Conservation (phyloP, 2,888 invertebrate species). For the Drosophila anceps region DNA sequence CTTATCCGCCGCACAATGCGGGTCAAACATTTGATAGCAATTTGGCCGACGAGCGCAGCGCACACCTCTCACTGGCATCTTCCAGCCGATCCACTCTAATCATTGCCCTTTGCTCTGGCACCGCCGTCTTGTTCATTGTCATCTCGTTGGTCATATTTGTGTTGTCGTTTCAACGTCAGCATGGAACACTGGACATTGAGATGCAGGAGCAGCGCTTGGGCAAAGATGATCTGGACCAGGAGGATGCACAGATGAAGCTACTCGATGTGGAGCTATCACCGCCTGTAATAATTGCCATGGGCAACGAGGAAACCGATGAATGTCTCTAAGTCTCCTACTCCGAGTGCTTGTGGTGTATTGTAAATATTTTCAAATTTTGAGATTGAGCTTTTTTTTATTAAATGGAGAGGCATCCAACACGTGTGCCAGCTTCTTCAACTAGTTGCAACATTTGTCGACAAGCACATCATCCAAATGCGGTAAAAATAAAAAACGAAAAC, state of each 20-base stretch:
- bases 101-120: slow-evolving; percentile 77
- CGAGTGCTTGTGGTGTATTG: slow-evolving; percentile 47
- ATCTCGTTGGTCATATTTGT: slow-evolving; percentile 78
- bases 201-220: slow-evolving; percentile 83
- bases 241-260: slow-evolving; percentile 80
- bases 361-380: slow-evolving; percentile 64
- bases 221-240: slow-evolving; percentile 81
- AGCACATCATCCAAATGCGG: slow-evolving; percentile 20
- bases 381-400: slow-evolving; percentile 50
- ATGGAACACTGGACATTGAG: slow-evolving; percentile 83
- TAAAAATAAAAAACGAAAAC: slow-evolving; percentile 14
- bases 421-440: slow-evolving; percentile 31
- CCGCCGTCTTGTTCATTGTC: slow-evolving; percentile 78
- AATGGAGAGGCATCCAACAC: slow-evolving; percentile 30
- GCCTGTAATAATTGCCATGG: slow-evolving; percentile 64
- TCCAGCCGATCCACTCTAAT: slow-evolving; percentile 73
- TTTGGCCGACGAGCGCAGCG: slow-evolving; percentile 78
- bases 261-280: slow-evolving; percentile 76
- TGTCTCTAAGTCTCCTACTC: slow-evolving; percentile 60
- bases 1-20: slow-evolving; percentile 72
- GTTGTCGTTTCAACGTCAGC: slow-evolving; percentile 82
- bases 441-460: slow-evolving; percentile 54
- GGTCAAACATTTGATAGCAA: slow-evolving; percentile 78
- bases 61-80: slow-evolving; percentile 64
- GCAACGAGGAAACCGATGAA: slow-evolving; percentile 74